phyloP scores from a whole-genome alignment of 2,797 vertebrate genomes.

The Cyprinella venusta region DNA sequence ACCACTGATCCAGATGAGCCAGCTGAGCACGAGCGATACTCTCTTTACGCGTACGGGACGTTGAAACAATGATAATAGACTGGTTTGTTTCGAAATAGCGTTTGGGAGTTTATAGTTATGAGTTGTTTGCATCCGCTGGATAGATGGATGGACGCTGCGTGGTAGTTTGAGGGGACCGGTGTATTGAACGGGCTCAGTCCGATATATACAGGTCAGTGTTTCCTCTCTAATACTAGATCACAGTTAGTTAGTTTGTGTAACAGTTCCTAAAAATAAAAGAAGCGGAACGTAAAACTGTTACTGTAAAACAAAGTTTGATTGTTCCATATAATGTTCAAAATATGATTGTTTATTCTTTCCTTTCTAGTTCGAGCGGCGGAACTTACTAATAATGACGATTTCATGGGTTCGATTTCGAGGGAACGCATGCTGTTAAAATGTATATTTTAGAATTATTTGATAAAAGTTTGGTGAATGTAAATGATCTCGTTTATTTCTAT shows the following conservation, averaged over 20 bases:
- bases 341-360: background rate
- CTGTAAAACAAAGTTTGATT: background rate
- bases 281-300: background rate
- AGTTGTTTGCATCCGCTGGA: slow-evolving; percentile 1
- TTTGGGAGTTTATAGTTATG: background rate
- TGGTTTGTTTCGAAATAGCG: background rate
- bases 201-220: slow-evolving; percentile 29
- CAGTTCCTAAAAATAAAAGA: background rate
- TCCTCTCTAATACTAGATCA: background rate
- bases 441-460: background rate
- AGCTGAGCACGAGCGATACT: background rate
- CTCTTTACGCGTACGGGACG: background rate
- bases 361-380: background rate
- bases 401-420: background rate
- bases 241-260: background rate
- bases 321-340: background rate
- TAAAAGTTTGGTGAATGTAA: background rate
- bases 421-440: background rate
- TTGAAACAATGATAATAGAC: background rate
- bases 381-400: background rate
- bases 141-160: background rate
- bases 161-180: slow-evolving; percentile 24
- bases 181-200: slow-evolving; percentile 12
- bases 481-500: background rate
- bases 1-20: slow-evolving; percentile 23